Evolutionary conservation across 2,888 invertebrate species (phyloP), one percentile per base, ranked within the genome.

Genomic region (Habroteleia sp.): DNA sequence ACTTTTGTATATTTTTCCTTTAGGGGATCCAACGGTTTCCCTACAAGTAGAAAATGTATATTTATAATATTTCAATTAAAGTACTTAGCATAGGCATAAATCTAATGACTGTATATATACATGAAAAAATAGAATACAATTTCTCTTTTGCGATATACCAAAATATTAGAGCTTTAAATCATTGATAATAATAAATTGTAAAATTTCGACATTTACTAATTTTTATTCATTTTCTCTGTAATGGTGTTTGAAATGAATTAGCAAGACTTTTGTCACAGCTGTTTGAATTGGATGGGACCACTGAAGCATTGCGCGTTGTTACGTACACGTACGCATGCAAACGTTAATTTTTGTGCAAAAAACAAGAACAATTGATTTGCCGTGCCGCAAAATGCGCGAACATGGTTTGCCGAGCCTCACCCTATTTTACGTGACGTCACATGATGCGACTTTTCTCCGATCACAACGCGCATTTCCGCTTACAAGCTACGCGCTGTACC

Each of bases 11-110:
- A 88, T 87, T 75, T 89, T 85, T 80, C 90, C 86, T 82, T 90
- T 91, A 5, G 93, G 93, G 46, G 93, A 93, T 84, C 91, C 91
- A 81, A 90, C 91, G 82, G 90, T 90, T 88, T 93, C 93, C 85
- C 94, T 94, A 91, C 63, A 88, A 90, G 88, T 87, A 66, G 14
- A 23, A 44, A 41, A 14, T 16, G n/a, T 14, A 1, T n/a, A 1
- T 44, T 10, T 39, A 8, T 17, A 35, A 13, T 14, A 1, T 8
- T 13, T 11, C 35, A 1, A 13, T 6, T 14, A 13, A 5, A 13
- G 13, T 13, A 7, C 7, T 14, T 35, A 27, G 27, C 7, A 27
- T 6, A 27, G 7, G n/a, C 7, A 27, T 20, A 27, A 27, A 27
- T 27, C 7, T n/a, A n/a, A n/a, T n/a, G n/a, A n/a, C n/a, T n/a